A percentile compares a stretch with the other conserved stretches of the same genome.
Evolutionary conservation across 1,140 invertebrate genomes (phyloP).

Genomic region (Hyles vespertilio): DNA sequence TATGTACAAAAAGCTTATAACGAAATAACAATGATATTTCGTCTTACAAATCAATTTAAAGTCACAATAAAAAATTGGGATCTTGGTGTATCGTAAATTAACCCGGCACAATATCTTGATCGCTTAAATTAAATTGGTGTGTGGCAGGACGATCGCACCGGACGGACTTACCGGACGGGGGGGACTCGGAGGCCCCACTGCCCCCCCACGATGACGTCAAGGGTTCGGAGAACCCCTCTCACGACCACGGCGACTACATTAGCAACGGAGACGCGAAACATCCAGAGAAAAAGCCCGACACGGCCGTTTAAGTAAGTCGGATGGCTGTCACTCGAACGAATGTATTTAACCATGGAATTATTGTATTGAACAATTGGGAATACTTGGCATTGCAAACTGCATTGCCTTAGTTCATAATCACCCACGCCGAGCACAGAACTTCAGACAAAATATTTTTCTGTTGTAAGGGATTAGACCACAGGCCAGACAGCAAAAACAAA

Average conservation of each 20-base stretch:
- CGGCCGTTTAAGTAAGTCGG: slow-evolving; percentile 68
- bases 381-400: background rate
- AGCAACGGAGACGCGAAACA: slow-evolving; percentile 76
- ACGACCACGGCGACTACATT: slow-evolving; percentile 77
- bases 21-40: too few species aligned
- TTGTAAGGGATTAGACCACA: too few species aligned
- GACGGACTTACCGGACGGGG: slow-evolving; percentile 76
- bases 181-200: slow-evolving; percentile 69
- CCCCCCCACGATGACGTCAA: slow-evolving; percentile 70
- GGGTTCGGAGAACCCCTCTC: slow-evolving; percentile 75
- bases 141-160: slow-evolving; percentile 77
- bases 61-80: too few species aligned
- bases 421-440: too few species aligned
- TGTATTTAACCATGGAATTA: too few species aligned
- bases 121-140: slow-evolving; percentile 52
- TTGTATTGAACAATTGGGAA: background rate
- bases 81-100: background rate
- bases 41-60: too few species aligned
- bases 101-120: slow-evolving; percentile 43
- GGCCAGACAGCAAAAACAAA: background rate
- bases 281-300: slow-evolving; percentile 77
- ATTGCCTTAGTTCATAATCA: too few species aligned
- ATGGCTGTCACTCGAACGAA: background rate
- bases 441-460: too few species aligned
- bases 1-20: too few species aligned